Conservation (phyloP, 2,888 invertebrate species). For the Cryptocheilus praepositus region DNA sequence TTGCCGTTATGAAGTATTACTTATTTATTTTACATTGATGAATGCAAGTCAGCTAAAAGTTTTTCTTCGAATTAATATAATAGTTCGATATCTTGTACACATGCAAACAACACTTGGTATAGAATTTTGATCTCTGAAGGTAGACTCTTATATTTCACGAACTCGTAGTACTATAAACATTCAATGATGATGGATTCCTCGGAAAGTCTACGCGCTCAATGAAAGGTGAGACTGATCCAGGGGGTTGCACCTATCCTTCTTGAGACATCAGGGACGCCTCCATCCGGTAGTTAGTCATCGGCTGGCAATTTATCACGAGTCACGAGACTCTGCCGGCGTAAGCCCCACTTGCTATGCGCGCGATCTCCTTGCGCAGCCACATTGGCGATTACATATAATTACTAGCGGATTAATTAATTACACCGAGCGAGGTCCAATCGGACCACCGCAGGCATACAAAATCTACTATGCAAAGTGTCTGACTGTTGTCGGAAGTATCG, state of each 20-base stretch:
- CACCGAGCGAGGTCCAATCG: constrained; percentile 21
- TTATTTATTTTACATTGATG: no score
- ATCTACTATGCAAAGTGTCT: no score
- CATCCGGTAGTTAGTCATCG: constrained; percentile 70
- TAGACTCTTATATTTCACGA: background rate
- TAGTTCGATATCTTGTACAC: no score
- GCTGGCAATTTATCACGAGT: constrained; percentile 69
- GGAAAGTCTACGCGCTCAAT: constrained; percentile 19
- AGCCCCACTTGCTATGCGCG: constrained; percentile 67
- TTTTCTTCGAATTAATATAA: no score
- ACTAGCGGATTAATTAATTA: constrained; percentile 69
- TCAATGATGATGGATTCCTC: no score
- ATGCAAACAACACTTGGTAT: no score
- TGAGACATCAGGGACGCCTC: constrained; percentile 61
- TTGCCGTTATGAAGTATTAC: no score
- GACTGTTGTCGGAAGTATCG: no score
- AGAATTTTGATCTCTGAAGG: background rate
- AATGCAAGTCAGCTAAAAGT: no score
- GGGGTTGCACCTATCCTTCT: constrained; percentile 43
- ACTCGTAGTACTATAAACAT: no score
- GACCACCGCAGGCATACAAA: background rate
- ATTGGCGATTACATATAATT: constrained; percentile 69
- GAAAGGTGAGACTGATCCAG: constrained; percentile 37
- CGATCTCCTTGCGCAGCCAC: constrained; percentile 58
- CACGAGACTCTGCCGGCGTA: constrained; percentile 62